These are phyloP conservation scores for Eciton burchellii DNA, from an alignment of 1,140 invertebrate species.

Conservation along the genomic window DNA sequence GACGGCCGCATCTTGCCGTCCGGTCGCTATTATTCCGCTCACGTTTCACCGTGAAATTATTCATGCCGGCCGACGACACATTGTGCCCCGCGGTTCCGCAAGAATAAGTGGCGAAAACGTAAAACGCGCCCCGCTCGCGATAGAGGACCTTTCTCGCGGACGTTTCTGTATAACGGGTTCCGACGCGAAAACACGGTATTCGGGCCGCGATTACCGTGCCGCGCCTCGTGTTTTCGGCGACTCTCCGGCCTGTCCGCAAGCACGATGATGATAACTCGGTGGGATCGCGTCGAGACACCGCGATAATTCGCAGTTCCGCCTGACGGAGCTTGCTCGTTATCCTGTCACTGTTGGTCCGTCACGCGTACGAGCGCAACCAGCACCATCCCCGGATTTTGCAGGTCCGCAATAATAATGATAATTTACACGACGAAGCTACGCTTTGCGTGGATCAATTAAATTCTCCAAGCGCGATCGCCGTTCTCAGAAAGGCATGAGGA, in stretches of 20 bases:
- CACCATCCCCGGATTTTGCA: neutral
- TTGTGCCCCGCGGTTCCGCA: conserved; percentile 52
- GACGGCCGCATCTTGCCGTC: conserved; percentile 35
- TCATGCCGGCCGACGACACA: conserved; percentile 50
- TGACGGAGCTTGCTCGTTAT: conserved; percentile 6
- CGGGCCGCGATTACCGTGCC: conserved; percentile 31
- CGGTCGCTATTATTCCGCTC: conserved; percentile 46
- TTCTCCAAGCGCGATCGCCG: too few species aligned
- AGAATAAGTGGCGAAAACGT: conserved; percentile 50
- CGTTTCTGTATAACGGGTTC: conserved; percentile 17
- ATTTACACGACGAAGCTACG: too few species aligned
- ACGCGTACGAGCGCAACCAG: neutral
- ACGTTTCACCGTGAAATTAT: conserved; percentile 55
- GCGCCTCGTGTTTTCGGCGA: conserved; percentile 30
- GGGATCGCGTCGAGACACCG: neutral
- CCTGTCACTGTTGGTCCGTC: neutral
- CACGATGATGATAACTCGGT: neutral
- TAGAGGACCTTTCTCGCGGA: neutral
- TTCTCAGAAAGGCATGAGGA: too few species aligned
- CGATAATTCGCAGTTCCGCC: neutral
- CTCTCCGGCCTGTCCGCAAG: neutral
- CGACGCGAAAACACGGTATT: conserved; percentile 15
- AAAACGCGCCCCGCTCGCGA: conserved; percentile 25
- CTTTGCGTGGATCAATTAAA: too few species aligned
- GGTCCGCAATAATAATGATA: neutral